Base-by-base conservation (phyloP, 35 echinoderm and acorn worm species). In the Anneissia japonica region DNA sequence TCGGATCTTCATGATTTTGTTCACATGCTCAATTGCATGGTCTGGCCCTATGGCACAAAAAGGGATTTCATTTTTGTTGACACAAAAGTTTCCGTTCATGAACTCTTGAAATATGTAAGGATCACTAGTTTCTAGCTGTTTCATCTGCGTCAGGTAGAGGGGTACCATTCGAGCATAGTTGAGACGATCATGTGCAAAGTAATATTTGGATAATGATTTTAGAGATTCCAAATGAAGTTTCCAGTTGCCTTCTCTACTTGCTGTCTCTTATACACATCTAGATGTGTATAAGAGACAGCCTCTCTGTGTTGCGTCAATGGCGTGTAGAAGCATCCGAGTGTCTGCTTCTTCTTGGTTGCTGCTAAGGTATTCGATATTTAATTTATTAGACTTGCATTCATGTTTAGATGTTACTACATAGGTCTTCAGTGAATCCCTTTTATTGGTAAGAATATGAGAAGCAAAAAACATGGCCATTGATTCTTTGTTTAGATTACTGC, bases 281-380 rank as follows among this genome's bases (percentile, higher is more conserved):
- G n/a, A n/a, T n/a, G n/a, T n/a, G n/a, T n/a, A n/a, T n/a, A n/a
- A n/a, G n/a, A n/a, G n/a, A n/a, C n/a, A n/a, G n/a, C 82, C 82
- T 35, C 30, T 10, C 37, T 43, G 36, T 41, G 75, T 34, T 23
- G 82, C 82, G 30, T 90, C 89, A 36, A 14, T 36, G 11, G 34
- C 83, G 73, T 90, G 82, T 31, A 90, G 82, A 0, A 85, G 76
- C 19, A 79, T 55, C 21, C 46, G 14, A 29, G 89, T 85, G 75
- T 90, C 89, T 36, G 82, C 89, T 77, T 90, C 82, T 39, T 90
- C 82, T 23, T 90, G 82, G 17, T 3, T 46, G 74, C 89, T 90
- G 12, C 77, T 12, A 16, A 76, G 33, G 32, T 86, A 37, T 29
- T 77, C 3, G 2, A 85, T 32, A 79, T 79, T 21, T 36, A 33